Percentiles rank a stretch among this genome's conserved stretches.
Conservation (phyloP, 92 coral and sea anemone species). For the Porites lobata region DNA sequence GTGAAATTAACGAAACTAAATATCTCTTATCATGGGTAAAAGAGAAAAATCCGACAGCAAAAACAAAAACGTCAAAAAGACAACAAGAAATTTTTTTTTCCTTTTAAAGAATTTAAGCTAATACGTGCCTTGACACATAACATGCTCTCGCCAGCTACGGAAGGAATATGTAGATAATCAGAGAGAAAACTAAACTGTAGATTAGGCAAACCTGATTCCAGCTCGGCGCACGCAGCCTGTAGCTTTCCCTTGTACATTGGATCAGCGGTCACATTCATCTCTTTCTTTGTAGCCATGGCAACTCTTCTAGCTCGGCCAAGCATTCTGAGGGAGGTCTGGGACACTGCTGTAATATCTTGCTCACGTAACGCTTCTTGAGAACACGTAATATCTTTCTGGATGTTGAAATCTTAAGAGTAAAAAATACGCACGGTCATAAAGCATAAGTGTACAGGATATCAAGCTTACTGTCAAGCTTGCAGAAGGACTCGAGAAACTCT, state of each 20-base stretch:
- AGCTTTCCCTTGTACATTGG: constrained; percentile 91
- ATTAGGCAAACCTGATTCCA: constrained; percentile 71
- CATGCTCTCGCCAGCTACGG: too few relatives aligned
- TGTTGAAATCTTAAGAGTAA: constrained; percentile 26
- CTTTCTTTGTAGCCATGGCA: constrained; percentile 80
- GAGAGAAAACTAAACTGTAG: background rate
- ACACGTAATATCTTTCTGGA: constrained; percentile 76
- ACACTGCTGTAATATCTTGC: constrained; percentile 73
- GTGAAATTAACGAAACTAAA: too few relatives aligned
- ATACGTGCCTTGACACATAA: too few relatives aligned
- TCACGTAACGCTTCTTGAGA: constrained; percentile 82
- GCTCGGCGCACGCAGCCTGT: constrained; percentile 62
- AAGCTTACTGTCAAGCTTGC: background rate
- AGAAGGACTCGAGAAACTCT: background rate
- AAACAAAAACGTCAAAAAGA: too few relatives aligned
- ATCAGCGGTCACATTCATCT: constrained; percentile 84
- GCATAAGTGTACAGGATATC: background rate
- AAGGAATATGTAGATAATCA: background rate
- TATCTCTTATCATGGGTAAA: too few relatives aligned
- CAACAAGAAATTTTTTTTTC: too few relatives aligned
- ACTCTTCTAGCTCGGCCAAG: constrained; percentile 86
- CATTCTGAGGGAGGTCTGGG: constrained; percentile 76
- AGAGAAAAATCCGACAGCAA: too few relatives aligned
- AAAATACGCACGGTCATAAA: background rate
- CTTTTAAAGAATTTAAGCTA: too few relatives aligned